phyloP scores from a whole-genome alignment of 1,140 invertebrate genomes.

The Cotesia typhae region DNA sequence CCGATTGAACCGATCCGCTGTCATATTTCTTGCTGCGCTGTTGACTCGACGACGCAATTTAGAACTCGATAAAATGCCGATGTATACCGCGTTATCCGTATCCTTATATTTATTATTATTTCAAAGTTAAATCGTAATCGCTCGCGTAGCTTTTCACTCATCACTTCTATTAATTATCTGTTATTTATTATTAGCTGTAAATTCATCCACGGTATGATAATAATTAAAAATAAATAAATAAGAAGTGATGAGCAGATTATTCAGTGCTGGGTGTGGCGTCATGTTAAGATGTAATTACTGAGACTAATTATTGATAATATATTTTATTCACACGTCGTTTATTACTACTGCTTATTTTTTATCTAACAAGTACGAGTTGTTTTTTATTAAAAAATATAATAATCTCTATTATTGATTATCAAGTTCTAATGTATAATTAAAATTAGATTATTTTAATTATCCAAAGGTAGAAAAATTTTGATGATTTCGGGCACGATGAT shows the following conservation, averaged over 20 bases:
- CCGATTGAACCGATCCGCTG: conserved; percentile 50
- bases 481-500: neutral
- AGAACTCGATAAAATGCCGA: conserved; percentile 42
- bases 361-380: conserved; percentile 22
- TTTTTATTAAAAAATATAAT: conserved; percentile 11
- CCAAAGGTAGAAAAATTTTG: neutral
- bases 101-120: neutral
- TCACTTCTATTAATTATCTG: neutral
- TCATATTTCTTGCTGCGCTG: conserved; percentile 52
- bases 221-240: neutral
- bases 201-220: neutral
- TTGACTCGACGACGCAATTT: conserved; percentile 49
- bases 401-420: too few species aligned
- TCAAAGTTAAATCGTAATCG: too few species aligned
- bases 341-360: conserved; percentile 48
- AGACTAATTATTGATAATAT: conserved; percentile 55
- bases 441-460: too few species aligned
- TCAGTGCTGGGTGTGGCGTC: neutral
- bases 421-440: too few species aligned
- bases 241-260: neutral
- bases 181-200: too few species aligned
- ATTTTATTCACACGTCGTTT: conserved; percentile 57
- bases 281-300: conserved; percentile 54
- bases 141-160: conserved; percentile 1
- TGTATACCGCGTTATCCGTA: conserved; percentile 11